Evolutionary conservation across 1,140 invertebrate species (phyloP), one percentile per base, ranked within the genome.

Genomic region (Leptopilina clavipes): DNA sequence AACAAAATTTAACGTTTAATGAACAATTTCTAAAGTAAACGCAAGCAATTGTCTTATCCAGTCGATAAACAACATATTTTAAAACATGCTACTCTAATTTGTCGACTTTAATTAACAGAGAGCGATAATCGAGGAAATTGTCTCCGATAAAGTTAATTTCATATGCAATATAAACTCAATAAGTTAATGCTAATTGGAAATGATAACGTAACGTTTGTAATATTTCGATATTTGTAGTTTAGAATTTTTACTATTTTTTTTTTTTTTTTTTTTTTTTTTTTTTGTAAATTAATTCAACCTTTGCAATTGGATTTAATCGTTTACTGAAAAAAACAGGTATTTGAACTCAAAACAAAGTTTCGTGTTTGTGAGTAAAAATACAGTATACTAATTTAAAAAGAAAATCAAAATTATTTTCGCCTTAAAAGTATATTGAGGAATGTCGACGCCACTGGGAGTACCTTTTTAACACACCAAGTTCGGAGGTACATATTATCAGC

Each of bases 401-500:
- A n/a, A 52, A 17, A 52, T 52, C 48, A 17, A 52, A 17, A 52
- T 52, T 48, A 48, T 48, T 48, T 52, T 52, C 12, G 45, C 2
- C 48, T 52, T 6, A 17, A 52, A 52, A 52, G 48, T 52, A 52
- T 40, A 40, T 9, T 8, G 37, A 40, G 12, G 59, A 65, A 65
- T 65, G 59, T 31, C 59, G 59, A 65, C 59, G 59, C 59, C 59
- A 65, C 12, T 65, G 59, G 59, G 12, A 65, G 59, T 65, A 37
- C 59, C 59, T 65, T 65, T 65, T 65, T 65, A 65, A 65, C 59
- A 65, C 22, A 37, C 19, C 22, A 19, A 65, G 59, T 65, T 31
- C 3, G 59, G 12, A 65, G 59, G 59, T 65, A 65, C 59, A 65
- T 65, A 65, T 65, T 65, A 65, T 65, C 59, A 65, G 59, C 59